Evolutionary conservation across 2,797 vertebrate genomes (phyloP).

Genomic region (Neopelma chrysocephalum): DNA sequence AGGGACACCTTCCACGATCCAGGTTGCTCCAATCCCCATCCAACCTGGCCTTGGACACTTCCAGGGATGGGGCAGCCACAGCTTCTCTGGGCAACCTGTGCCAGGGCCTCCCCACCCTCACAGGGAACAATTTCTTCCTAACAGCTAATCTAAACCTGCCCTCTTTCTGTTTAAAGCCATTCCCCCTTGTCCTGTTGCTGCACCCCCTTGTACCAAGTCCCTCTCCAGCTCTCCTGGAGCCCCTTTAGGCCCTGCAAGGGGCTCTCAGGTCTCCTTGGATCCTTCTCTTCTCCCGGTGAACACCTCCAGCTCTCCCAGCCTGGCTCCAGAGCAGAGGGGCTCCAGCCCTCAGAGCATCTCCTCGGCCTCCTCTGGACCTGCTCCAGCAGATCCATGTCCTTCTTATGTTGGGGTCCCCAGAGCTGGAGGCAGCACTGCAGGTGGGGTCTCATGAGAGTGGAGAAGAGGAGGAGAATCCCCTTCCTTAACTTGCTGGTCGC

Average conservation of each 20-base stretch:
- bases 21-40: rapidly evolving
- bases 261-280: not conserved
- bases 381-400: not conserved
- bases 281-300: not conserved
- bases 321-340: not conserved
- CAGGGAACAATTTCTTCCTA: not conserved
- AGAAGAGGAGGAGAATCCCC: not conserved
- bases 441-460: not conserved
- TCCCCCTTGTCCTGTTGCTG: not conserved
- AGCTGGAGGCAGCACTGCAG: not conserved
- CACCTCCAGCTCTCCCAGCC: not conserved
- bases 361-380: not conserved
- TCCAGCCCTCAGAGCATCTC: not conserved
- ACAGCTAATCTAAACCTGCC: not conserved
- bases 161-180: not conserved
- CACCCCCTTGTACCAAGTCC: not conserved
- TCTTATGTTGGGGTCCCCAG: not conserved
- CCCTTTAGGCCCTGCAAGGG: not conserved
- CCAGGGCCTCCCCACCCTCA: rapidly evolving
- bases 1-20: not conserved
- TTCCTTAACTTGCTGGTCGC: not conserved
- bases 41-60: not conserved
- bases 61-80: not conserved
- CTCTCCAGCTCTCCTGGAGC: not conserved
- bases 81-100: not conserved